Conservation (phyloP, 2,113 vertebrate species). For the Bos javanicus region DNA sequence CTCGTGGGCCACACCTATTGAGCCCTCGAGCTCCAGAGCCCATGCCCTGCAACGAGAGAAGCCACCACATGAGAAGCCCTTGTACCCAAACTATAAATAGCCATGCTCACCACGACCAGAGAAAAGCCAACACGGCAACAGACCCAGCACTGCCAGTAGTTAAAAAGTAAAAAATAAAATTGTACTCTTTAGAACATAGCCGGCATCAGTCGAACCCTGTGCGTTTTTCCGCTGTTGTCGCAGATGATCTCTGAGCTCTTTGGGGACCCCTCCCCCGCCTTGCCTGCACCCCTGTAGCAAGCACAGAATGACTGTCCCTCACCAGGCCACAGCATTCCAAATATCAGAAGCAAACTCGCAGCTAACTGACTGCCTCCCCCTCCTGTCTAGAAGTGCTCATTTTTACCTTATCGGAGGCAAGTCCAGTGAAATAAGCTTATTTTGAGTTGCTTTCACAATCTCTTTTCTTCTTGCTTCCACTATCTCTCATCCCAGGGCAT, state of each 20-base stretch:
- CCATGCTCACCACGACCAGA: accelerated
- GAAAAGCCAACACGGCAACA: not conserved
- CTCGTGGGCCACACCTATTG: accelerated
- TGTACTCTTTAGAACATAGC: not conserved
- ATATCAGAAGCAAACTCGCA: not conserved
- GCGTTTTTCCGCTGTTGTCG: not conserved
- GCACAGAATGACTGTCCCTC: not conserved
- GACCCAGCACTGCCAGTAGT: not conserved
- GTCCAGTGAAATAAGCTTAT: too few relatives aligned
- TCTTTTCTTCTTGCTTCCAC: not conserved
- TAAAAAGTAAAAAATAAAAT: not conserved
- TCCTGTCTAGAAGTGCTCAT: not conserved
- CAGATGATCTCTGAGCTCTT: too few relatives aligned
- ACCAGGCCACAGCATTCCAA: not conserved
- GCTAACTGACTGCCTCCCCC: not conserved
- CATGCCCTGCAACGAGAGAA: not conserved
- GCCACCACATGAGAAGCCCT: accelerated
- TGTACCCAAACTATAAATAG: accelerated
- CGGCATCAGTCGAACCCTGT: accelerated
- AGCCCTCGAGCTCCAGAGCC: not conserved
- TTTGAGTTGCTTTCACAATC: not conserved
- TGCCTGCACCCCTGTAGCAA: accelerated
- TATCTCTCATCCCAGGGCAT: not conserved
- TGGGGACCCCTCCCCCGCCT: not conserved
- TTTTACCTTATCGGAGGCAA: not conserved